phyloP scores from a whole-genome alignment of 2,888 invertebrate species.

The Ferrisia virgata region DNA sequence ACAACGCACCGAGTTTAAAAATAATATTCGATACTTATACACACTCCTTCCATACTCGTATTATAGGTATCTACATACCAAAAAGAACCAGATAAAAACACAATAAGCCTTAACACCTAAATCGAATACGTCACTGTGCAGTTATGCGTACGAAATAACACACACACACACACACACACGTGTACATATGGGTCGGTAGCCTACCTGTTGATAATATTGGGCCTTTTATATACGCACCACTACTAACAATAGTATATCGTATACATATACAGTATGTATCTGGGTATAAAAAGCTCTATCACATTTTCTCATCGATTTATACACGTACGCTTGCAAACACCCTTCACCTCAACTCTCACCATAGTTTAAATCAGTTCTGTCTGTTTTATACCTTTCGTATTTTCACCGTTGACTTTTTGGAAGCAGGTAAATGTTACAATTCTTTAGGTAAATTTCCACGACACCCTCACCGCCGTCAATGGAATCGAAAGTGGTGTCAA shows the following conservation, averaged over 20 bases:
- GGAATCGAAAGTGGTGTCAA: no score
- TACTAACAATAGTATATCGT: neutral
- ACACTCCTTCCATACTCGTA: no score
- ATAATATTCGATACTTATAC: no score
- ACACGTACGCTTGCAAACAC: neutral
- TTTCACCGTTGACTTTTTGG: neutral
- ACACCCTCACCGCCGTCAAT: no score
- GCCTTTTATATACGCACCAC: neutral
- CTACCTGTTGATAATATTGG: neutral
- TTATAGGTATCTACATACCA: no score
- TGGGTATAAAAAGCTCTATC: neutral
- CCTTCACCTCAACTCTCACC: neutral
- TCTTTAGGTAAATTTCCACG: no score
- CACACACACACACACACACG: neutral
- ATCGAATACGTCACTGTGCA: neutral
- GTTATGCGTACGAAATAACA: neutral
- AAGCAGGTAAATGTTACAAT: no score
- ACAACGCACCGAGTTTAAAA: no score
- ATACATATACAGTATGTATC: no score
- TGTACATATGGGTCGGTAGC: no score
- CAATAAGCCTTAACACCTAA: no score
- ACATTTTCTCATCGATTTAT: neutral
- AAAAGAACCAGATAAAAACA: no score
- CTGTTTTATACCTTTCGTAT: neutral
- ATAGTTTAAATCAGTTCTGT: neutral